A percentile compares a stretch with the other conserved stretches of the same genome.
Evolutionary conservation across 2,113 vertebrate species (phyloP).

Genomic region (Oryzias woworae): DNA sequence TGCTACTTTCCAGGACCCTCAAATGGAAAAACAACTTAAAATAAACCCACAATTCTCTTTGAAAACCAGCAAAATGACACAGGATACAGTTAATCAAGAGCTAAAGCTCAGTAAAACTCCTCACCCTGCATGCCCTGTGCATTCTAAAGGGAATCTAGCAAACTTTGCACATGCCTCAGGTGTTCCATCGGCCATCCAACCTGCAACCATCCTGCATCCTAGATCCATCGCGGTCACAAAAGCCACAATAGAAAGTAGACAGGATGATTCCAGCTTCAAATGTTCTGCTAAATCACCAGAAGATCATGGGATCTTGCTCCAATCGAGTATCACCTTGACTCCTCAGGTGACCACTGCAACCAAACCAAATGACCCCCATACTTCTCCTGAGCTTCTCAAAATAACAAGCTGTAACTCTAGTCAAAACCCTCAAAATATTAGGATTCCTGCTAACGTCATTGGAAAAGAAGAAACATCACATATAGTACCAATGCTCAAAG

Average conservation of each 20-base stretch:
- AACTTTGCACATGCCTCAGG: constrained; percentile 4
- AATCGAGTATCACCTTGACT: constrained; percentile 31
- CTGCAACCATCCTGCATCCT: constrained; percentile 25
- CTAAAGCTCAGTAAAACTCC: constrained; percentile 29
- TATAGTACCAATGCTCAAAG: neutral
- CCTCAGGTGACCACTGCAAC: constrained; percentile 59
- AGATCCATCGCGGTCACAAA: constrained; percentile 55
- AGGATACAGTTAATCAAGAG: constrained; percentile 36
- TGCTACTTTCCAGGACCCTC: constrained; percentile 10
- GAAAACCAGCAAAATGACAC: constrained; percentile 36
- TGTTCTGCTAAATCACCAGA: neutral
- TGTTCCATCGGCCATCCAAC: constrained; percentile 9
- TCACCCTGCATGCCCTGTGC: constrained; percentile 55
- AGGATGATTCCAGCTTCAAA: constrained; percentile 1
- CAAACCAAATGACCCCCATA: constrained; percentile 45
- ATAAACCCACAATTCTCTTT: constrained; percentile 32
- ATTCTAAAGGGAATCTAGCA: constrained; percentile 24
- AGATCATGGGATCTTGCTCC: constrained; percentile 9
- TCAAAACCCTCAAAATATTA: constrained; percentile 19
- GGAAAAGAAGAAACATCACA: neutral
- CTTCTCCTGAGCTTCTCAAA: constrained; percentile 14
- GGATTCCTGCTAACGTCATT: constrained; percentile 36
- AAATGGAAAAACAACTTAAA: constrained; percentile 13
- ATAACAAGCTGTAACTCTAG: constrained; percentile 4
- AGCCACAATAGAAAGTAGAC: constrained; percentile 57